Evolutionary conservation across 2,797 vertebrate species (phyloP), one percentile per base, ranked within the genome.

Genomic region (Chrosomus eos): DNA sequence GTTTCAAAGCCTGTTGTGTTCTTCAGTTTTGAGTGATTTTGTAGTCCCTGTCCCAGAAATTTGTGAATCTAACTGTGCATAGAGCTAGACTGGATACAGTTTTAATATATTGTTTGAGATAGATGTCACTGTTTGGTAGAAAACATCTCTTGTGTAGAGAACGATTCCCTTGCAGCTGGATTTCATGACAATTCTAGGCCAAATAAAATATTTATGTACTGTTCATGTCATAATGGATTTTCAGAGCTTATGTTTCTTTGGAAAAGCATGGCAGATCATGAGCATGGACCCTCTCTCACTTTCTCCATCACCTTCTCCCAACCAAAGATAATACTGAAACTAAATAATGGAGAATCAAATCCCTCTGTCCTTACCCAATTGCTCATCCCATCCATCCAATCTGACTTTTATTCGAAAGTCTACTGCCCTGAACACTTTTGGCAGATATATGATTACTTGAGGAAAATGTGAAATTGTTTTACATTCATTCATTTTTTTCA

Each of bases 191-290:
- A 75, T 88, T 85, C 75, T 21, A 13, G 81, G 85, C 89, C 90
- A 93, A 90, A 72, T 85, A 38, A 90, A 92, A 92, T 91, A 87
- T 90, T 91, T 89, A 79, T 87, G 66, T 72, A 40, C 51, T 82
- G 80, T 88, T 90, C 81, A 88, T 87, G 84, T 82, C 81, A 85
- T 40, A 76, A 78, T 45, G 85, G 75, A 77, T 71, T 86, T 75
- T 26, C 78, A 87, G 62, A 87, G 80, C 85, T 87, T 58, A 88
- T 68, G 84, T 21, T 76, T 87, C 6, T 82, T 82, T 71, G 90
- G 19, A 40, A 84, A 83, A 86, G 7, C 48, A 66, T 78, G 87
- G 75, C 73, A 88, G 85, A 89, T 91, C 48, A 87, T 4, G 33
- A 71, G 45, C 13, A 48, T 48, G 33, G n/a, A 40, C 83, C 80